phyloP scores from a whole-genome alignment of 1,140 invertebrate genomes.

The Drosophila trapezifrons region DNA sequence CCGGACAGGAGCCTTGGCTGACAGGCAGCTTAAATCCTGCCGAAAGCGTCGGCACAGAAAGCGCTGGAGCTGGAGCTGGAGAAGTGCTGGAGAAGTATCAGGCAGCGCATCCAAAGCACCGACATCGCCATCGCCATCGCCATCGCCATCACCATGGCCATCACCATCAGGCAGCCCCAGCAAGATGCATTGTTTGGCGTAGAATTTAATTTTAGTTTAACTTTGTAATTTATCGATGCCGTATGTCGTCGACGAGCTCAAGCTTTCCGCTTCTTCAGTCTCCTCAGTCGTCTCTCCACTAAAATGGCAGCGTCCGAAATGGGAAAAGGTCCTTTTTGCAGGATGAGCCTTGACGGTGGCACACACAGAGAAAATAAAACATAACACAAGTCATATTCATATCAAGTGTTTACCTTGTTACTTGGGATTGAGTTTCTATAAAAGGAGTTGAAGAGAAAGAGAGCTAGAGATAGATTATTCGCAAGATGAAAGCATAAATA shows the following conservation, averaged over 20 bases:
- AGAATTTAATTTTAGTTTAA: constrained; percentile 83
- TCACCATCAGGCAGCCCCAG: constrained; percentile 28
- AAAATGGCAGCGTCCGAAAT: constrained; percentile 35
- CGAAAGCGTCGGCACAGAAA: constrained; percentile 57
- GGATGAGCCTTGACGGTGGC: constrained; percentile 22
- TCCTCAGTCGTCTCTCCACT: background rate
- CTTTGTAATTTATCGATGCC: constrained; percentile 83
- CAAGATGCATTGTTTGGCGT: constrained; percentile 82
- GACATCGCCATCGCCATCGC: constrained; percentile 19
- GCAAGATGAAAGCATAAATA: too few species aligned
- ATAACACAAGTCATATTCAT: background rate
- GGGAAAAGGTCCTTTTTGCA: constrained; percentile 41
- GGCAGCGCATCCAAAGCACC: constrained; percentile 22
- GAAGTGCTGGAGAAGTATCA: constrained; percentile 33
- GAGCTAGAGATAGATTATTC: background rate
- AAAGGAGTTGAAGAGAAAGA: too few species aligned
- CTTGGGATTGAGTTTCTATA: too few species aligned
- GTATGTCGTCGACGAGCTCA: constrained; percentile 73
- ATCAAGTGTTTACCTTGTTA: background rate
- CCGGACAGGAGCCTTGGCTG: constrained; percentile 65
- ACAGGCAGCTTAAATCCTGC: constrained; percentile 82
- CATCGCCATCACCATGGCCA: constrained; percentile 23
- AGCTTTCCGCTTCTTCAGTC: constrained; percentile 22
- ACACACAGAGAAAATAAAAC: constrained; percentile 2
- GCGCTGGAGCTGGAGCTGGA: constrained; percentile 15